A percentile compares a stretch with the other conserved stretches of the same genome.
Evolutionary conservation across 2,888 invertebrate genomes (phyloP).

Genomic region (Nipponacmea schrenckii): DNA sequence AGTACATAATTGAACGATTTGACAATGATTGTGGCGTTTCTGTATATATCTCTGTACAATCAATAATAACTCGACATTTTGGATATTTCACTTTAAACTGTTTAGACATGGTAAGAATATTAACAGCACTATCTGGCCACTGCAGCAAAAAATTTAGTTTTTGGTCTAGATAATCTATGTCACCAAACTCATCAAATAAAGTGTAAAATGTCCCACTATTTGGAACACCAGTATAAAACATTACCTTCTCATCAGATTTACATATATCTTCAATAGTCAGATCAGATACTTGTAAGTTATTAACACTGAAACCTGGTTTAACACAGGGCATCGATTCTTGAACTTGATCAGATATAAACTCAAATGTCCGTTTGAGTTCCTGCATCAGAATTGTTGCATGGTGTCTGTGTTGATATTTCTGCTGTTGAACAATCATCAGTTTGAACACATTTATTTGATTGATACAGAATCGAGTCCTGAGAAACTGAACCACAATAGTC

Average conservation of each 20-base stretch:
- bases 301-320: no score
- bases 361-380: no score
- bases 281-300: no score
- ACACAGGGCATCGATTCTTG: no score
- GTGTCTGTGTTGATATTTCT: no score
- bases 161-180: not conserved
- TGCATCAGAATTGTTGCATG: no score
- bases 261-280: not conserved
- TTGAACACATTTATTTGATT: no score
- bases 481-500: no score
- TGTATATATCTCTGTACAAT: constrained; percentile 38
- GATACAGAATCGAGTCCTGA: no score
- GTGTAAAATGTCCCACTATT: not conserved
- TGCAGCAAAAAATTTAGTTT: not conserved
- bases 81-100: constrained; percentile 28
- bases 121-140: not conserved
- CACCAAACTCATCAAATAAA: not conserved
- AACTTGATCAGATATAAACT: no score
- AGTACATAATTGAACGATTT: constrained; percentile 24
- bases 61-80: constrained; percentile 30
- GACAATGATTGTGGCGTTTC: constrained; percentile 27
- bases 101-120: constrained; percentile 21
- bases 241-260: not conserved
- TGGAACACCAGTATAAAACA: not conserved
- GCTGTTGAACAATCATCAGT: no score